Evolutionary conservation across 1,140 invertebrate genomes (phyloP).

Genomic region (Caenorhabditis elegans): DNA sequence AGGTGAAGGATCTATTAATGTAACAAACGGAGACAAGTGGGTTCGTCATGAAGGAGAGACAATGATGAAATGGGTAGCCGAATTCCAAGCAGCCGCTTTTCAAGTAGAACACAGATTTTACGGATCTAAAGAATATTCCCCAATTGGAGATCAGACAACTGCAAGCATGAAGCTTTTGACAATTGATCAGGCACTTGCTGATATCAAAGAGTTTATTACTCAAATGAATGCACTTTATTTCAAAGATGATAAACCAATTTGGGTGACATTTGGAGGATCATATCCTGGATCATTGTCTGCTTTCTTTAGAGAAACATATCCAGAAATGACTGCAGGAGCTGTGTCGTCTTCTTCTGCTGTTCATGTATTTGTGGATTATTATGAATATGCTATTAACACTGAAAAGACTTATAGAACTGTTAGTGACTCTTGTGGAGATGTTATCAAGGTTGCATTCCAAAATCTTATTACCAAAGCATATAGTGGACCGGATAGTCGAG

Average conservation of each 20-base stretch:
- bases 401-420: slow-evolving; percentile 40
- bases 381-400: slow-evolving; percentile 47
- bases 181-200: slow-evolving; percentile 42
- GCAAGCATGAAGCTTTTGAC: slow-evolving; percentile 19
- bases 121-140: slow-evolving; percentile 28
- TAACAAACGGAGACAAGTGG: slow-evolving; percentile 37
- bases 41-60: slow-evolving; percentile 20
- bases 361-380: slow-evolving; percentile 38
- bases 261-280: slow-evolving; percentile 87
- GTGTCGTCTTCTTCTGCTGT: slow-evolving; percentile 75
- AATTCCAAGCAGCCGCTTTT: slow-evolving; percentile 43
- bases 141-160: slow-evolving; percentile 36
- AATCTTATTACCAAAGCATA: slow-evolving; percentile 24
- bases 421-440: slow-evolving; percentile 13
- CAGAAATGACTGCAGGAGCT: slow-evolving; percentile 79
- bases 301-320: slow-evolving; percentile 85
- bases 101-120: slow-evolving; percentile 42
- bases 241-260: slow-evolving; percentile 64
- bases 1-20: slow-evolving; percentile 39
- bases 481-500: background rate
- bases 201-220: slow-evolving; percentile 42
- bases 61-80: slow-evolving; percentile 40
- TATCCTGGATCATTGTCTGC: slow-evolving; percentile 79
- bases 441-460: slow-evolving; percentile 29
- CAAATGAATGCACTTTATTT: slow-evolving; percentile 46